These are phyloP conservation scores for Aphaenogaster ashmeadi DNA, from an alignment of 1,140 invertebrate species.

Conservation along the genomic window DNA sequence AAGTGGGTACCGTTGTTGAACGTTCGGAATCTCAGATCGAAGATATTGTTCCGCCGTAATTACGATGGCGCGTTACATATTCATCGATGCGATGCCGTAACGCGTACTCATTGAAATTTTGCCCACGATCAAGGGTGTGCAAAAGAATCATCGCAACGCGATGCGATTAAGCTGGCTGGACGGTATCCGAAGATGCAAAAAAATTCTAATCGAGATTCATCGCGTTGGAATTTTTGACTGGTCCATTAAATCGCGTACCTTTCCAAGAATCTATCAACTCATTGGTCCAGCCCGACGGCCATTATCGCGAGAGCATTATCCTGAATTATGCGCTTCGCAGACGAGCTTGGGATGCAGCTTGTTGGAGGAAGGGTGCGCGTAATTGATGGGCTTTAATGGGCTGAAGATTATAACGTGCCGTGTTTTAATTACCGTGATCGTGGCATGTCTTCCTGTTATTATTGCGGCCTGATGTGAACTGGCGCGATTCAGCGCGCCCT, in stretches of 20 bases:
- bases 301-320: slow-evolving; percentile 71
- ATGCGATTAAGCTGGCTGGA: slow-evolving; percentile 9
- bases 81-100: slow-evolving; percentile 35
- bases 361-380: slow-evolving; percentile 54
- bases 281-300: slow-evolving; percentile 27
- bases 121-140: slow-evolving; percentile 5
- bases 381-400: slow-evolving; percentile 80
- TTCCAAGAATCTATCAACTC: slow-evolving; percentile 73
- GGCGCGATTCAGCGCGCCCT: slow-evolving; percentile 45
- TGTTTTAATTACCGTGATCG: slow-evolving; percentile 78
- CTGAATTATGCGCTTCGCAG: slow-evolving; percentile 71
- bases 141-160: slow-evolving; percentile 15
- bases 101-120: slow-evolving; percentile 30
- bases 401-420: slow-evolving; percentile 73
- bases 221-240: slow-evolving; percentile 20
- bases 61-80: slow-evolving; percentile 54
- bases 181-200: slow-evolving; percentile 6
- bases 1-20: slow-evolving; percentile 50
- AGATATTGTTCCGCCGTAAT: slow-evolving; percentile 50
- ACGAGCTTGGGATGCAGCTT: slow-evolving; percentile 41
- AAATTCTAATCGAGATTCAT: slow-evolving; percentile 67
- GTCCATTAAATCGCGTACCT: slow-evolving; percentile 68
- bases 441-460: slow-evolving; percentile 67
- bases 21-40: slow-evolving; percentile 44
- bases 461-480: slow-evolving; percentile 67